Evolutionary conservation across 2,888 invertebrate genomes (phyloP), one percentile per base, ranked within the genome.

Genomic region (Furcula furcula): DNA sequence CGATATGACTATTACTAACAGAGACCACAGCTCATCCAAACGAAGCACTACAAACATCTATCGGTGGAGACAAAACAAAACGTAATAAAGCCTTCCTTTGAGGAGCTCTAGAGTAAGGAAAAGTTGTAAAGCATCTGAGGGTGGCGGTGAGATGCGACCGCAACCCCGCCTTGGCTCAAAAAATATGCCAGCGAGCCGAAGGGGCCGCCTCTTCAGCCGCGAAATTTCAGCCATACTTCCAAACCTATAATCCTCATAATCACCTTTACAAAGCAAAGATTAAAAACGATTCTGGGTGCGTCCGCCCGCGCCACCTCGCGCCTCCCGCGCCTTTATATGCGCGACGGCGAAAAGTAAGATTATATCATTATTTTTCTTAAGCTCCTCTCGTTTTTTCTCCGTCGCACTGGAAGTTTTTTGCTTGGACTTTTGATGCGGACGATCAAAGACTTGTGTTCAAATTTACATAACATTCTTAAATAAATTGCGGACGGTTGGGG

Each of bases 251-350:
- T 89, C 89, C 87, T 89, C 80, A 88, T 89, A 90, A 89, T 89
- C 89, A 89, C 89, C 89, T 89, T 90, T 89, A 90, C 89, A 90
- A 90, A 90, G 89, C 89, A 89, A 90, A 90, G 89, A 89, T 90
- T 90, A 89, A 89, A 89, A 89, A 82, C 88, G 86, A 85, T 88
- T 87, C 87, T 79, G 62, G n/a, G n/a, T n/a, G 70, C 82, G 72
- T 83, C 78, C 77, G 71, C 41, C 56, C 39, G 43, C 56, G 68
- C 71, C 60, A 36, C 65, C 65, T 63, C 70, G 56, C 66, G 55
- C 50, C 48, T 9, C 26, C 61, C 38, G 45, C 73, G 76, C 80
- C 78, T 89, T 88, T 87, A 88, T 89, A 88, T 88, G 87, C 87
- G 84, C 77, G 83, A 81, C 86, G 71, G 81, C 84, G 85, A 80